A percentile compares a stretch with the other conserved stretches of the same genome.
Evolutionary conservation across 2,888 invertebrate species (phyloP).

Genomic region (Mesochorus sp.): DNA sequence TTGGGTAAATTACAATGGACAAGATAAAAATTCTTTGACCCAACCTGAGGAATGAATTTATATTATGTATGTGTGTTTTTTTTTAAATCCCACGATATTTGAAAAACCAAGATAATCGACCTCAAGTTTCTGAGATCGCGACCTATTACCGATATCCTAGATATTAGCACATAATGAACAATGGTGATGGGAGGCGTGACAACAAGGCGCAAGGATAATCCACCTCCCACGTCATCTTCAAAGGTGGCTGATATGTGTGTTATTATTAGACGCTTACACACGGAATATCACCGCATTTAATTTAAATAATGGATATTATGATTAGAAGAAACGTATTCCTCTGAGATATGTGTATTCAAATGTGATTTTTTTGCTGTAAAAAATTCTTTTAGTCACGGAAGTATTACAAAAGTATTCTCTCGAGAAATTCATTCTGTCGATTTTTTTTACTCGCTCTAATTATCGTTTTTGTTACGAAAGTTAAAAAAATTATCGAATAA

Average conservation of each 20-base stretch:
- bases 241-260: background rate
- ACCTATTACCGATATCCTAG: slow-evolving; percentile 45
- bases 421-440: too few relatives aligned
- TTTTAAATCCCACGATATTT: background rate
- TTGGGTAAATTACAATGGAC: too few relatives aligned
- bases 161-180: slow-evolving; percentile 72
- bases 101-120: background rate
- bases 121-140: slow-evolving; percentile 17
- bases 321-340: background rate
- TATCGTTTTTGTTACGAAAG: too few relatives aligned
- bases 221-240: slow-evolving; percentile 41
- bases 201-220: slow-evolving; percentile 19
- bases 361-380: too few relatives aligned
- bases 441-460: too few relatives aligned
- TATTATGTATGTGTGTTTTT: background rate
- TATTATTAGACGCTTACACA: background rate
- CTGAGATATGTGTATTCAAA: too few relatives aligned
- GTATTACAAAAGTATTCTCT: too few relatives aligned
- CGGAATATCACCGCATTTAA: slow-evolving; percentile 57
- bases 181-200: slow-evolving; percentile 67
- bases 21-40: background rate
- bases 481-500: too few relatives aligned
- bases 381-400: too few relatives aligned
- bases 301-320: background rate
- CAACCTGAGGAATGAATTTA: background rate